These are phyloP conservation scores for Solea senegalensis DNA, from an alignment of 2,113 vertebrate species.

Conservation along the genomic window DNA sequence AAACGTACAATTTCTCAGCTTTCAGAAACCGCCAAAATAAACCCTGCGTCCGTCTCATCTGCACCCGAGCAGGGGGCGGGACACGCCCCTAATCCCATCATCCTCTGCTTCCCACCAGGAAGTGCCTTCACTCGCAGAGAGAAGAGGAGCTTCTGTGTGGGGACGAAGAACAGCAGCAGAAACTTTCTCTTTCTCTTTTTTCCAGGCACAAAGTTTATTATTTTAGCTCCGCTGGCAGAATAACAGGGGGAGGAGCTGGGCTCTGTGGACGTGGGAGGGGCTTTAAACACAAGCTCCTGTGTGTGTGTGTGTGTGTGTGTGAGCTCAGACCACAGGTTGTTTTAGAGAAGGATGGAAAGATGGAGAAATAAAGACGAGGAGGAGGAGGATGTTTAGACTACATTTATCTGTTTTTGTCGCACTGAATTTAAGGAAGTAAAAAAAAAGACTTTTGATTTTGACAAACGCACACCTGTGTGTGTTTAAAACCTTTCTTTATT, in stretches of 20 bases:
- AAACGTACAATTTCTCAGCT: too few species aligned
- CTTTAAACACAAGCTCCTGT: conserved; percentile 55
- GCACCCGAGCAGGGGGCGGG: conserved; percentile 35
- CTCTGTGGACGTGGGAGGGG: conserved; percentile 20
- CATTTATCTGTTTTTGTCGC: too few species aligned
- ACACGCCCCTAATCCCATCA: conserved; percentile 57
- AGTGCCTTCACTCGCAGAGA: conserved; percentile 38
- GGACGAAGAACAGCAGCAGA: conserved; percentile 48
- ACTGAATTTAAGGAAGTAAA: too few species aligned
- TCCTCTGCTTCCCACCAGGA: conserved; percentile 46
- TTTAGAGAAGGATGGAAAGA: conserved; percentile 1
- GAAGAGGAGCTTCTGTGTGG: conserved; percentile 47
- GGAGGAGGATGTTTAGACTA: neutral
- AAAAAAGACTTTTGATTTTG: too few species aligned
- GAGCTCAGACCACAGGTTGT: too few species aligned
- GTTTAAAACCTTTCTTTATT: too few species aligned
- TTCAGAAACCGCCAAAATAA: too few species aligned
- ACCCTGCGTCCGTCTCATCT: too few species aligned
- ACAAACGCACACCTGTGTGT: too few species aligned
- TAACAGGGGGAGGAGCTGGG: conserved; percentile 31
- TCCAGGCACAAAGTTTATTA: conserved; percentile 64
- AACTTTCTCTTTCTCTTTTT: conserved; percentile 27
- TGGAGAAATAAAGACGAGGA: conserved; percentile 4
- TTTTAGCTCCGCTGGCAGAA: conserved; percentile 68
- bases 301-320: neutral